Conservation (phyloP, 30 jellyfish, hydroid and myxozoan species). For the Hydractinia symbiolongicarpus region DNA sequence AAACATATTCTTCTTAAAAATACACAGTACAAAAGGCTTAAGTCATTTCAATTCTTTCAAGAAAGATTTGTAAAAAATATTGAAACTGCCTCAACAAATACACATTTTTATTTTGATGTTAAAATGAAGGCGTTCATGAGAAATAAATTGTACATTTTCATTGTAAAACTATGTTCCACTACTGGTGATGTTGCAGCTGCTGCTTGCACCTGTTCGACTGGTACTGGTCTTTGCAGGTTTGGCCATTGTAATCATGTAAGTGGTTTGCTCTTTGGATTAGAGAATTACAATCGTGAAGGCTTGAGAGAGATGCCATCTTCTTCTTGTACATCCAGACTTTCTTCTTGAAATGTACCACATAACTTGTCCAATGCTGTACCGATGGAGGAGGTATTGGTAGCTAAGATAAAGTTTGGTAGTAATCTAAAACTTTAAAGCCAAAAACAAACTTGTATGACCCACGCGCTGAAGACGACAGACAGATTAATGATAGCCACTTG, state of each 20-base stretch:
- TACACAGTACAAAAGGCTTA: conserved; percentile 33
- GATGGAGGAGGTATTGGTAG: conserved; percentile 30
- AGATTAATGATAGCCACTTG: no score
- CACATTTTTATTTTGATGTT: conserved; percentile 26
- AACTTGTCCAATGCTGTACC: conserved; percentile 32
- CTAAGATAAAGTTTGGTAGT: no score
- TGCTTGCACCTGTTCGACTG: conserved; percentile 54
- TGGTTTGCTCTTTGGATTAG: conserved; percentile 42
- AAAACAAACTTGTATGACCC: no score
- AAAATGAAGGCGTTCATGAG: conserved; percentile 36
- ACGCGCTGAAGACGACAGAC: no score
- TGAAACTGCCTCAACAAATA: conserved; percentile 10
- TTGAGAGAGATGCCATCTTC: conserved; percentile 20
- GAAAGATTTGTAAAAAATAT: no score
- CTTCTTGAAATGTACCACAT: conserved; percentile 33
- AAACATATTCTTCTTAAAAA: conserved; percentile 33
- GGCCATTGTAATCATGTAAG: conserved; percentile 45
- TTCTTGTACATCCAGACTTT: conserved; percentile 35
- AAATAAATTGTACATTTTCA: conserved; percentile 19
- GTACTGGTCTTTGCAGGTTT: conserved; percentile 44
- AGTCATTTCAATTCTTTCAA: conserved; percentile 32
- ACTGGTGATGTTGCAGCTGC: conserved; percentile 52
- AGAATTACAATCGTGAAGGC: conserved; percentile 18
- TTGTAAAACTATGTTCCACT: conserved; percentile 3
- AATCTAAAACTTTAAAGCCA: no score